phyloP scores from a whole-genome alignment of 2,113 vertebrate genomes.

The Bubo scandiacus region DNA sequence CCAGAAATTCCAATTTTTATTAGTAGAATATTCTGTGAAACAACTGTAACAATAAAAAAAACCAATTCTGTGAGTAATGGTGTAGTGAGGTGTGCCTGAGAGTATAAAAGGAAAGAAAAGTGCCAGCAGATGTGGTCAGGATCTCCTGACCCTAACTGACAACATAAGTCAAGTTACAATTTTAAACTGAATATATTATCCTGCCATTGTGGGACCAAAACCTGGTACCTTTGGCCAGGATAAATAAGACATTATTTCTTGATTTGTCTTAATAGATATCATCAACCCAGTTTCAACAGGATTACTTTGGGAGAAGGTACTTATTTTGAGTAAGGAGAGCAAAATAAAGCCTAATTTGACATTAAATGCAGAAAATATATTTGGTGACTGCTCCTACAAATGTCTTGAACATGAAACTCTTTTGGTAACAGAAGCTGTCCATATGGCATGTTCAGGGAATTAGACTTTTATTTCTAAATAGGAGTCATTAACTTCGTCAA shows the following conservation, averaged over 20 bases:
- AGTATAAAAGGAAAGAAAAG: background rate
- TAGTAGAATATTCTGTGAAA: background rate
- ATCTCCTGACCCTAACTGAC: background rate
- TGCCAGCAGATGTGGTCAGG: background rate
- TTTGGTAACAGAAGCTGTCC: background rate
- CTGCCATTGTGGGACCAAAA: background rate
- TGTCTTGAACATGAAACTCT: background rate
- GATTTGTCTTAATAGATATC: background rate
- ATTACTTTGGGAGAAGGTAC: background rate
- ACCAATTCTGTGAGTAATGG: background rate
- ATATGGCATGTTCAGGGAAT: constrained; percentile 4
- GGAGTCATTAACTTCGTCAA: background rate
- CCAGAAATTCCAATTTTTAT: background rate
- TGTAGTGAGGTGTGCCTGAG: background rate
- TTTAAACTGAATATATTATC: background rate
- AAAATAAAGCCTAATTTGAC: background rate
- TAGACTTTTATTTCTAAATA: constrained; percentile 35
- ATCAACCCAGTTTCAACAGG: background rate
- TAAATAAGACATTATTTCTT: background rate
- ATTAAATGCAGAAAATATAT: background rate
- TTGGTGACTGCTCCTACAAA: background rate
- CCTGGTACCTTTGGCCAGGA: background rate
- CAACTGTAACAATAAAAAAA: background rate
- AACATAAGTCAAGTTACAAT: background rate
- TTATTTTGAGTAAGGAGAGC: background rate